A percentile compares a stretch with the other conserved stretches of the same genome.
phyloP scores from a whole-genome alignment of 1,140 invertebrate genomes.

The Ephestia elutella region DNA sequence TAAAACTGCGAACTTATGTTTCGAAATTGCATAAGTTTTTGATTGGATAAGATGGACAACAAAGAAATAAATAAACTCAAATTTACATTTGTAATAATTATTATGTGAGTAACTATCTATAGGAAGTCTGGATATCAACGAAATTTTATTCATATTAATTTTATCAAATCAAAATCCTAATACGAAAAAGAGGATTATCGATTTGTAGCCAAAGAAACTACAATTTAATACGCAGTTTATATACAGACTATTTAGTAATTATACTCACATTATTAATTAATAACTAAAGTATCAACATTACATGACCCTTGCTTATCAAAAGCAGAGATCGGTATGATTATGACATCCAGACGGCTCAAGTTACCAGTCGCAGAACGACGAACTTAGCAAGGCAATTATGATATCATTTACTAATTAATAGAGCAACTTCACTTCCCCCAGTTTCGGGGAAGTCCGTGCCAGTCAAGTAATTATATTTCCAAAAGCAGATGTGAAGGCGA shows the following conservation, averaged over 20 bases:
- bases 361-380: not conserved
- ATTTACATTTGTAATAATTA: no score
- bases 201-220: not conserved
- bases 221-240: not conserved
- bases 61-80: no score
- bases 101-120: no score
- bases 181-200: no score
- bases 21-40: no score
- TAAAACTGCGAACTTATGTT: no score
- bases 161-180: no score
- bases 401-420: slow-evolving; percentile 4
- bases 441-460: not conserved
- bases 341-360: not conserved
- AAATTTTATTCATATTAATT: no score
- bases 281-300: not conserved
- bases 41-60: no score
- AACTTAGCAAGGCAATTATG: not conserved
- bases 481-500: not conserved
- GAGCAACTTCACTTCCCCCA: not conserved
- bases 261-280: not conserved
- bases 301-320: not conserved
- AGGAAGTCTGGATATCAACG: no score
- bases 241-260: not conserved
- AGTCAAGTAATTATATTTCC: not conserved
- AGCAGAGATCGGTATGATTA: not conserved